A percentile compares a stretch with the other conserved stretches of the same genome.
These are phyloP conservation scores for Lycopodina hypogea DNA, from an alignment of 37 sponge, comb jelly and placozoan genomes.

Conservation along the genomic window DNA sequence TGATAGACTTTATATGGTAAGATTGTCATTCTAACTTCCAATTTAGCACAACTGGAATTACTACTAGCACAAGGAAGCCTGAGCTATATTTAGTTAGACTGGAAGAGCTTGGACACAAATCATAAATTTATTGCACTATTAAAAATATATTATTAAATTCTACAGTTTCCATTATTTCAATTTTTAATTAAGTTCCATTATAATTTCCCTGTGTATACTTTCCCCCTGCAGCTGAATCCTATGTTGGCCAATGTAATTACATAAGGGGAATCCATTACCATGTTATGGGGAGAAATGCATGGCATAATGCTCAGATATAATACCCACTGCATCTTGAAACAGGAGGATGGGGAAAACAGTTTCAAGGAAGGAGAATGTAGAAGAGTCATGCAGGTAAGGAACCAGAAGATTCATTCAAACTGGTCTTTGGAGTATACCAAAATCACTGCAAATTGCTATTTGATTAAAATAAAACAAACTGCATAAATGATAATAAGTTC, in stretches of 20 bases:
- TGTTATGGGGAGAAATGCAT: slow-evolving; percentile 63
- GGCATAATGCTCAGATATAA: slow-evolving; percentile 56
- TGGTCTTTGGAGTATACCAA: slow-evolving; percentile 72
- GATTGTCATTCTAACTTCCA: too few species aligned
- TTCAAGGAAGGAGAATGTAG: slow-evolving; percentile 62
- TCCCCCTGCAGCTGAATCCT: slow-evolving; percentile 63
- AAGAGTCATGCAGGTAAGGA: slow-evolving; percentile 39
- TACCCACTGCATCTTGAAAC: slow-evolving; percentile 77
- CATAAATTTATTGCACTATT: neutral
- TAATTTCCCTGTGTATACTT: neutral
- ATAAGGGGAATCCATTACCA: slow-evolving; percentile 67
- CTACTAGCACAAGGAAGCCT: too few species aligned
- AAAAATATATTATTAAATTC: too few species aligned
- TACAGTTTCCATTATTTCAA: neutral
- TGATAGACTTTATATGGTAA: too few species aligned
- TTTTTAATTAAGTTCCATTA: neutral
- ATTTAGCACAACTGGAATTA: too few species aligned
- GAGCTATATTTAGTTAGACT: too few species aligned
- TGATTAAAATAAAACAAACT: neutral
- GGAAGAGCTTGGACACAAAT: too few species aligned
- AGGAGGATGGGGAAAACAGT: slow-evolving; percentile 74
- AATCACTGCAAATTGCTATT: slow-evolving; percentile 43
- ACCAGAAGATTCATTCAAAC: slow-evolving; percentile 65
- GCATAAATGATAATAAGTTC: too few species aligned
- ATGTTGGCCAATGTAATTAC: slow-evolving; percentile 73